Percentiles rank a stretch among this genome's conserved stretches.
These are phyloP conservation scores for Cyprinus carpio DNA, from an alignment of 2,113 vertebrate genomes.

Conservation along the genomic window DNA sequence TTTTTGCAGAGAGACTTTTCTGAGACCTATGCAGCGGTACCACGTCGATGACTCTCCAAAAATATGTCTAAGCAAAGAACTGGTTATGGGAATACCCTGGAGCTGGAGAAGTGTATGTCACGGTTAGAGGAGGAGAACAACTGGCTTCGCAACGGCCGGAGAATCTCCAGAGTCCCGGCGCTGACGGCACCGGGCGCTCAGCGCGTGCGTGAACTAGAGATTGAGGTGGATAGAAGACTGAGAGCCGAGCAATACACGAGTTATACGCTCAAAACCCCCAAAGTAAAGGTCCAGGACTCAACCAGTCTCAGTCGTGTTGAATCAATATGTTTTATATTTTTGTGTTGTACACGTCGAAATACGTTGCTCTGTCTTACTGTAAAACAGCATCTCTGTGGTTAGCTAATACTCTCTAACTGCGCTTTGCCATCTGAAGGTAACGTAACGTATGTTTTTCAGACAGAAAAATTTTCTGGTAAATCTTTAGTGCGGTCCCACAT, in stretches of 20 bases:
- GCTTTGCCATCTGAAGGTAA: constrained; percentile 23
- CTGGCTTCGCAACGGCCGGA: constrained; percentile 80
- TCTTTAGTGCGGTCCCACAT: constrained; percentile 20
- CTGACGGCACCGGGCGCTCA: constrained; percentile 58
- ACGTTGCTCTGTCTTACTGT: constrained; percentile 49
- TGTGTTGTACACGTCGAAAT: constrained; percentile 41
- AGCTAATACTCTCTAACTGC: constrained; percentile 38
- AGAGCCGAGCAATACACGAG: constrained; percentile 78
- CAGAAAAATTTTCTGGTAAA: constrained; percentile 21
- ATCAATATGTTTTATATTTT: background rate
- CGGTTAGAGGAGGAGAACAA: constrained; percentile 98
- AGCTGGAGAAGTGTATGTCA: constrained; percentile 98
- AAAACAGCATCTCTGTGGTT: constrained; percentile 48
- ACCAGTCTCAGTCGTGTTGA: constrained; percentile 35
- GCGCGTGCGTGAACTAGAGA: constrained; percentile 73
- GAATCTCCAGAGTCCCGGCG: constrained; percentile 74
- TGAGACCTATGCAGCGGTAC: constrained; percentile 95
- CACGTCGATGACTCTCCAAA: constrained; percentile 95
- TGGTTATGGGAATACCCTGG: constrained; percentile 94
- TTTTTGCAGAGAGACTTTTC: constrained; percentile 97
- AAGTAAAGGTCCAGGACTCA: constrained; percentile 55
- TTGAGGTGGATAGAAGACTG: constrained; percentile 81
- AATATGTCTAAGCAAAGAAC: constrained; percentile 99
- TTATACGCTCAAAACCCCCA: constrained; percentile 74
- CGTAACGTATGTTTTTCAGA: background rate